Evolutionary conservation across 2,113 vertebrate species (phyloP).

Genomic region (Cercocebus atys): DNA sequence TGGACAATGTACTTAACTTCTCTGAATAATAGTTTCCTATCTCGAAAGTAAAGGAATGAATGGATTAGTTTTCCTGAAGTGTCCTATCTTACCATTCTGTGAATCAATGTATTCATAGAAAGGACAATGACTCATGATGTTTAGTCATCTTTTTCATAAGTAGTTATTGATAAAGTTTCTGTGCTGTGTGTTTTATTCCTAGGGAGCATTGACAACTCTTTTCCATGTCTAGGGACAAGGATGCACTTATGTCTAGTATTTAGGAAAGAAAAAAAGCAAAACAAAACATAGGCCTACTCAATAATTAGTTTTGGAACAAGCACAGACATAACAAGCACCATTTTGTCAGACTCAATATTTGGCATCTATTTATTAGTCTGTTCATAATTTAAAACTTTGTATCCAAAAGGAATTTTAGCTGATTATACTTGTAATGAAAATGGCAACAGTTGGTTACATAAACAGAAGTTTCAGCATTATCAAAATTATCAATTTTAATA

Average conservation of each 20-base stretch:
- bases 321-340: not conserved
- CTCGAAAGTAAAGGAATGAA: not conserved
- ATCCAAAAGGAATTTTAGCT: not conserved
- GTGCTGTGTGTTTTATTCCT: not conserved
- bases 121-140: not conserved
- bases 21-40: not conserved
- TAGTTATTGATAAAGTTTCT: not conserved
- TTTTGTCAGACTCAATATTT: constrained; percentile 20
- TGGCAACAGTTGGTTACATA: not conserved
- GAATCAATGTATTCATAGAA: not conserved
- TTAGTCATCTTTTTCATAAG: not conserved
- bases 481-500: not conserved
- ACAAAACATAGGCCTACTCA: not conserved
- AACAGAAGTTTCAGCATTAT: not conserved
- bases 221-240: not conserved
- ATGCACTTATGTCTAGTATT: not conserved
- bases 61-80: not conserved
- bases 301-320: constrained; percentile 2
- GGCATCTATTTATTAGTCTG: not conserved
- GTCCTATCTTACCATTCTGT: not conserved
- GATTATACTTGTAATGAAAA: not conserved
- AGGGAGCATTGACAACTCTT: not conserved
- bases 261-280: not conserved
- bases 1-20: not conserved
- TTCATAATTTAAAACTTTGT: not conserved